A percentile compares a stretch with the other conserved stretches of the same genome.
These are phyloP conservation scores for Zonitis immaculata DNA, from an alignment of 2,888 invertebrate genomes.

Conservation along the genomic window DNA sequence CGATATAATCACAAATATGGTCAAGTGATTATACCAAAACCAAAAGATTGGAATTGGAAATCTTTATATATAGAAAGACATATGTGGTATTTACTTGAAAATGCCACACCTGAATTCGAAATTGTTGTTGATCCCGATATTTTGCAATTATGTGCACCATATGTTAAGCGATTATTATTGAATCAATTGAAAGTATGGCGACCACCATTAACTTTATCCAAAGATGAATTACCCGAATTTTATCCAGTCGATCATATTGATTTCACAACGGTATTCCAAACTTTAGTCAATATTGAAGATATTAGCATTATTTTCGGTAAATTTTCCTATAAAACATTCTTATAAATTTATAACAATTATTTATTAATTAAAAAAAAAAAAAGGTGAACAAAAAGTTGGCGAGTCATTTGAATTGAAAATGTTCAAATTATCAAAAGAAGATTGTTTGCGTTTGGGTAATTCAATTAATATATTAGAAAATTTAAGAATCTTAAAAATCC, in stretches of 20 bases:
- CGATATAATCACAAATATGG: constrained; percentile 47
- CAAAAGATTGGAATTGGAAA: constrained; percentile 45
- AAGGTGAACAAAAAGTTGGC: constrained; percentile 49
- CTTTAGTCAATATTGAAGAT: constrained; percentile 54
- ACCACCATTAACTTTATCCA: constrained; percentile 48
- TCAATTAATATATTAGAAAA: constrained; percentile 44
- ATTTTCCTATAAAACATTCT: background rate
- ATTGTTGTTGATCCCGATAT: constrained; percentile 43
- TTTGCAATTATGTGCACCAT: constrained; percentile 47
- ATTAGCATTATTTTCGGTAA: constrained; percentile 47
- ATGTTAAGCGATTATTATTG: constrained; percentile 51
- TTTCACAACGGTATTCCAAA: constrained; percentile 52
- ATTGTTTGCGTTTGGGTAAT: constrained; percentile 55
- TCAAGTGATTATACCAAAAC: constrained; percentile 27
- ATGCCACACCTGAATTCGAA: constrained; percentile 43
- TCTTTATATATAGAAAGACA: constrained; percentile 43
- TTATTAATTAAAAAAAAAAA: too few relatives aligned
- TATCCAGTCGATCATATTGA: constrained; percentile 56
- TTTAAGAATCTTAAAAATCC: constrained; percentile 54
- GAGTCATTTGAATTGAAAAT: constrained; percentile 56
- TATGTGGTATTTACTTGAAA: constrained; percentile 41
- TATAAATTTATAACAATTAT: background rate
- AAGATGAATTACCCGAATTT: constrained; percentile 44
- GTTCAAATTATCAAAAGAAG: constrained; percentile 58
- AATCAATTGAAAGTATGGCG: constrained; percentile 54